These are phyloP conservation scores for Noctua janthe DNA, from an alignment of 2,888 invertebrate species.

Conservation along the genomic window DNA sequence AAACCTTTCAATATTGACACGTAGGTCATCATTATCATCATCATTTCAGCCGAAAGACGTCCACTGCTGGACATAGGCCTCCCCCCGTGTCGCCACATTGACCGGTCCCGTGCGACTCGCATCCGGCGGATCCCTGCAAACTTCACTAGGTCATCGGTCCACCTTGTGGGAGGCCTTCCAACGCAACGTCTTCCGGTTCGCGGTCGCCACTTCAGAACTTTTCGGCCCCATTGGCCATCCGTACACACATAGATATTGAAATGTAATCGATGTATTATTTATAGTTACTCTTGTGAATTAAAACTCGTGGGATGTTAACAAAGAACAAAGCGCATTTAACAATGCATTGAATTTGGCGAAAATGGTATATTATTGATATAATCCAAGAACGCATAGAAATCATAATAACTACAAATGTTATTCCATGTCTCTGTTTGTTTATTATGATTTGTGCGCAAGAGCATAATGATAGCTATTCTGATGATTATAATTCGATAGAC, in stretches of 20 bases:
- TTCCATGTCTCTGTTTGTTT: conserved; percentile 29
- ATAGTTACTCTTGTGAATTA: background rate
- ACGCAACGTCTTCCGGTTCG: too few relatives aligned
- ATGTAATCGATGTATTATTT: background rate
- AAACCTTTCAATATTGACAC: background rate
- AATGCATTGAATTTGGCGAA: background rate
- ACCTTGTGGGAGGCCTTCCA: too few relatives aligned
- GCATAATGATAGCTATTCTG: conserved; percentile 27
- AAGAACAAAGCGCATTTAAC: background rate
- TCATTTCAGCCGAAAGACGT: too few relatives aligned
- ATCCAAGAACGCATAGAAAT: background rate
- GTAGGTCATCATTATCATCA: too few relatives aligned
- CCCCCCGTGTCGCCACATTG: too few relatives aligned
- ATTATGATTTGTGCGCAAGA: conserved; percentile 19
- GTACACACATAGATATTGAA: background rate
- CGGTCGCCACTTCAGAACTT: too few relatives aligned
- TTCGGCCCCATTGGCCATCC: too few relatives aligned
- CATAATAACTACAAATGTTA: background rate
- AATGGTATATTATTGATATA: background rate
- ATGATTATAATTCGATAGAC: conserved; percentile 17
- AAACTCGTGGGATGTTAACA: conserved; percentile 1
- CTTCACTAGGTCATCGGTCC: too few relatives aligned
- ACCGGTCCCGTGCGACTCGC: too few relatives aligned
- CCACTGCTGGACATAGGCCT: too few relatives aligned
- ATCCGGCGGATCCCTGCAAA: too few relatives aligned